Evolutionary conservation across 1,140 invertebrate species (phyloP), one percentile per base, ranked within the genome.

Genomic region (Pseudomyrmex dendroicus): DNA sequence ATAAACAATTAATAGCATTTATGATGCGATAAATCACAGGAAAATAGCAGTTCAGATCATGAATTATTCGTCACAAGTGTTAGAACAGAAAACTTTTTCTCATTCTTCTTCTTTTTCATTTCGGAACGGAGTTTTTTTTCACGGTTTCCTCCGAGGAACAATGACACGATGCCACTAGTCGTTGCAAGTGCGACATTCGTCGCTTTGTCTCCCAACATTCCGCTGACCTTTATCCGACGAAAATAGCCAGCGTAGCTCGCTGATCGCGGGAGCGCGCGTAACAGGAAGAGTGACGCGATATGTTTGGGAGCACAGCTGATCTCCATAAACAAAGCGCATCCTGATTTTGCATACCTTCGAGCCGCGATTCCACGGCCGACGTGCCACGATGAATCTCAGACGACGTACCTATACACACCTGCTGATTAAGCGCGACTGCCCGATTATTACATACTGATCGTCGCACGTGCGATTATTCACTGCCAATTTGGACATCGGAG

Each of bases 281-380:
- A 54, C 67, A 86, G 85, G 44, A 74, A 90, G 91, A 89, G 64
- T 89, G 84, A 93, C 87, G 86, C 84, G 87, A 86, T 54, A 86
- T 91, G 91, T 93, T 92, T 92, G 89, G 86, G 89, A 85, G 86
- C 90, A 93, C 92, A 94, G 93, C 93, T 94, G 93, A 94, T 93
- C 85, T 89, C 88, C 88, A 93, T 94, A 93, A 94, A 94, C 93
- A 93, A 94, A 92, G 90, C 86, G 52, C 82, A 61, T 66, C 64
- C 57, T 52, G 73, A 72, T 48, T 90, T 91, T 93, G 25, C 62
- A 70, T 70, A 89, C 77, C 90, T 84, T 83, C 64, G 35, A 84
- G 61, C 63, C 78, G 63, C 48, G 48, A 63, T 25, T 62, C 73
- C 61, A 46, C 35, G 22, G 56, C 44, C 12, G 62, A 44, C 20